A percentile compares a stretch with the other conserved stretches of the same genome.
These are phyloP conservation scores for Anastrepha obliqua DNA, from an alignment of 1,140 invertebrate species.

Conservation along the genomic window DNA sequence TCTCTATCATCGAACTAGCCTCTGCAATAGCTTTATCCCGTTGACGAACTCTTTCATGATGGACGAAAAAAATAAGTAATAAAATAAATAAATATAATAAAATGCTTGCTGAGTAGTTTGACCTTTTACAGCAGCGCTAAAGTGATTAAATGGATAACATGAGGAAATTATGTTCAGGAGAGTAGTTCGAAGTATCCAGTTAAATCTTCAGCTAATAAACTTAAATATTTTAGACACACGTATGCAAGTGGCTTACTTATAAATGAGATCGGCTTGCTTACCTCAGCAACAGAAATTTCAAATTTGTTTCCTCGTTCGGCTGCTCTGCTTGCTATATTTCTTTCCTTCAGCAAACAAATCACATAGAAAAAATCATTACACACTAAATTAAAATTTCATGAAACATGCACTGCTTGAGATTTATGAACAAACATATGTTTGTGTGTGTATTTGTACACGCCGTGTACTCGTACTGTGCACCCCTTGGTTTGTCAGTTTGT, in stretches of 20 bases:
- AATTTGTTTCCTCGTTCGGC: not conserved
- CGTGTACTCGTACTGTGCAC: not conserved
- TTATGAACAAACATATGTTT: slow-evolving; percentile 1
- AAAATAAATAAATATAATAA: too few relatives aligned
- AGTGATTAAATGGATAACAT: too few relatives aligned
- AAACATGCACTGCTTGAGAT: not conserved
- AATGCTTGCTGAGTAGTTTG: too few relatives aligned
- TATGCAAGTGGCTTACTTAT: not conserved
- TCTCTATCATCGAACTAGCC: too few relatives aligned
- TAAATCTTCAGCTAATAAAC: not conserved
- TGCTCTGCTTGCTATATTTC: not conserved
- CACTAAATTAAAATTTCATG: slow-evolving; percentile 47
- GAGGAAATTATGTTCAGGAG: too few relatives aligned
- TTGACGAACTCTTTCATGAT: too few relatives aligned
- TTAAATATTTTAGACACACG: not conserved
- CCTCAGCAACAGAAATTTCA: not conserved
- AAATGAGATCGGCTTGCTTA: not conserved
- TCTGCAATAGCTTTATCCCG: too few relatives aligned
- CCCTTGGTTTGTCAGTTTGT: not conserved
- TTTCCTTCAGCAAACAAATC: slow-evolving; percentile 20
- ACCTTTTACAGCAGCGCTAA: too few relatives aligned
- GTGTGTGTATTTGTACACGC: not conserved
- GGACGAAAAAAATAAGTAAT: too few relatives aligned
- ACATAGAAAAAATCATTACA: slow-evolving; percentile 8
- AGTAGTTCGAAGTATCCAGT: too few relatives aligned